Evolutionary conservation across 2,797 vertebrate species (phyloP).

Genomic region (Acanthornis magna): DNA sequence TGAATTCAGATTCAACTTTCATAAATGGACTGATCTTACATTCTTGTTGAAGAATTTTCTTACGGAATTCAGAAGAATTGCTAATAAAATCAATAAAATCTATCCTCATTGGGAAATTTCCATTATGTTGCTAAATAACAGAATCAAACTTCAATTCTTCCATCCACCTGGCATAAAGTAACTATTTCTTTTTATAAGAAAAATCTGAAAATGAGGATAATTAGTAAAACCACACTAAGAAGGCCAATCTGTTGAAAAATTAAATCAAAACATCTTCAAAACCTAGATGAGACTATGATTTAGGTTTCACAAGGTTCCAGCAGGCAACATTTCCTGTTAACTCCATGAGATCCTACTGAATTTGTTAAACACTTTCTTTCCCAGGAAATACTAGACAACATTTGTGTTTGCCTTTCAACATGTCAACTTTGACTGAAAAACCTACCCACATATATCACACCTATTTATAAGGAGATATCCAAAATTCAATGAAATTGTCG

Average conservation of each 20-base stretch:
- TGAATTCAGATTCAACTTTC: neutral
- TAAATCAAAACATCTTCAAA: neutral
- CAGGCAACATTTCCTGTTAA: neutral
- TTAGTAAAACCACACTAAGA: neutral
- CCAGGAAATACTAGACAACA: neutral
- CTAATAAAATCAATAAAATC: neutral
- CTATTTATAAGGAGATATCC: neutral
- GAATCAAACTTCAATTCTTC: neutral
- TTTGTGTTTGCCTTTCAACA: neutral
- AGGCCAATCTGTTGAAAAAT: neutral
- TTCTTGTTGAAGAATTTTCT: neutral
- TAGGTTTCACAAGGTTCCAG: neutral
- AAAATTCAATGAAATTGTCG: neutral
- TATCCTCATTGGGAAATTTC: neutral
- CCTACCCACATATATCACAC: neutral
- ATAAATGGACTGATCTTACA: neutral
- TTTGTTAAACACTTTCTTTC: neutral
- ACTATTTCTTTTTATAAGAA: neutral
- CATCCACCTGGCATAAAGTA: neutral
- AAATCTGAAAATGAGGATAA: neutral
- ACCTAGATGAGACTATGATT: neutral
- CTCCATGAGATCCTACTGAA: neutral
- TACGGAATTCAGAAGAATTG: neutral
- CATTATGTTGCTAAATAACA: neutral
- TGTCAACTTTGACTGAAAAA: neutral